Conservation (phyloP, 2,797 vertebrate genomes). For the Spinus olivaceus region DNA sequence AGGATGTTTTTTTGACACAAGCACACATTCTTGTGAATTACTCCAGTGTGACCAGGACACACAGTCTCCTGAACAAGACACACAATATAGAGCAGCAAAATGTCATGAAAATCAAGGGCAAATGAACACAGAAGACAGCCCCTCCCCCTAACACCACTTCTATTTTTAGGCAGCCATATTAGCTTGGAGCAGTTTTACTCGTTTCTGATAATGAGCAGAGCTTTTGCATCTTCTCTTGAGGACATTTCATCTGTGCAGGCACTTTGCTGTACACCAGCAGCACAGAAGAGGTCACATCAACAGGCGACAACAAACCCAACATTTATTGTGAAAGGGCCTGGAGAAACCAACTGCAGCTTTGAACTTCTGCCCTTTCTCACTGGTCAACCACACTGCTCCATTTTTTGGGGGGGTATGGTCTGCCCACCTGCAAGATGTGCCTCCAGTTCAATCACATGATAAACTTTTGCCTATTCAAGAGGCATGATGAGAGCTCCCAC, state of each 20-base stretch:
- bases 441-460: background rate
- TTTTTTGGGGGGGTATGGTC: background rate
- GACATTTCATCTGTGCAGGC: background rate
- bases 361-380: background rate
- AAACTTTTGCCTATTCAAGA: background rate
- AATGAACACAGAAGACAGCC: background rate
- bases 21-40: background rate
- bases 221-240: slow-evolving; percentile 40
- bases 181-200: slow-evolving; percentile 51
- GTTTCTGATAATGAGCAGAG: slow-evolving; percentile 17
- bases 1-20: background rate
- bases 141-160: slow-evolving; percentile 16
- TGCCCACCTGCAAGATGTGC: fast-evolving
- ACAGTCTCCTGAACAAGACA: background rate
- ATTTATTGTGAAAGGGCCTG: background rate
- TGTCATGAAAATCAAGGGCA: slow-evolving; percentile 55
- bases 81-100: slow-evolving; percentile 27
- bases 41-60: background rate
- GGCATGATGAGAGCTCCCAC: background rate
- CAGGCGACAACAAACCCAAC: fast-evolving
- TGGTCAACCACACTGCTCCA: fast-evolving
- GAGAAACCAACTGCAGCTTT: background rate
- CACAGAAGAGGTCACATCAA: background rate
- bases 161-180: slow-evolving; percentile 54
- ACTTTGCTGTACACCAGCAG: background rate